phyloP scores from a whole-genome alignment of 2,888 invertebrate genomes.

The Metellina segmentata region DNA sequence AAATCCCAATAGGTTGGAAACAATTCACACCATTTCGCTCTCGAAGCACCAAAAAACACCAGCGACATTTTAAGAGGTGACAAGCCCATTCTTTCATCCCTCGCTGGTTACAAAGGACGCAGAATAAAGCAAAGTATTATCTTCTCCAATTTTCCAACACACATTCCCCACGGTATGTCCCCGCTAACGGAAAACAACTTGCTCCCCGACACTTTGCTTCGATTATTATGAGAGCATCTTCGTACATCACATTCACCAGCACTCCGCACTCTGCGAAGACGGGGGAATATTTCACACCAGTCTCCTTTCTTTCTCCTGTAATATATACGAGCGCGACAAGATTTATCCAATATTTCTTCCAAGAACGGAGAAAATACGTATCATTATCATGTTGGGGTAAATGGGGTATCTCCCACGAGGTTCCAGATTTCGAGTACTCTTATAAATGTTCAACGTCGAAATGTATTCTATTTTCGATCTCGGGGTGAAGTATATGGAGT shows the following conservation, averaged over 20 bases:
- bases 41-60: not conserved
- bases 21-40: not conserved
- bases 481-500: not conserved
- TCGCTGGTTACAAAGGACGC: not conserved
- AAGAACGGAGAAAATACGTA: constrained; percentile 3
- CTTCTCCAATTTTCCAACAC: not conserved
- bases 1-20: not conserved
- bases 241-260: not conserved
- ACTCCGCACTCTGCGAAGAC: not conserved
- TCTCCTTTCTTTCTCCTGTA: constrained; percentile 27
- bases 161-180: not conserved
- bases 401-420: constrained; percentile 29
- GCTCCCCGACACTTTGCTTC: constrained; percentile 11
- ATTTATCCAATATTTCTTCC: constrained; percentile 27
- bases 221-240: constrained; percentile 6
- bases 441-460: not conserved
- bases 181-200: constrained; percentile 36
- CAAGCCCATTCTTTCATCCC: not conserved
- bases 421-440: constrained; percentile 10
- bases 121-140: not conserved
- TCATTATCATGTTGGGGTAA: constrained; percentile 54
- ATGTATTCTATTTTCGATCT: not conserved
- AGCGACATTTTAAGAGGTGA: not conserved
- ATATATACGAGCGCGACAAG: constrained; percentile 2
- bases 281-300: constrained; percentile 10